Evolutionary conservation across 2,888 invertebrate genomes (phyloP).

Genomic region (Peribatodes rhomboidaria): DNA sequence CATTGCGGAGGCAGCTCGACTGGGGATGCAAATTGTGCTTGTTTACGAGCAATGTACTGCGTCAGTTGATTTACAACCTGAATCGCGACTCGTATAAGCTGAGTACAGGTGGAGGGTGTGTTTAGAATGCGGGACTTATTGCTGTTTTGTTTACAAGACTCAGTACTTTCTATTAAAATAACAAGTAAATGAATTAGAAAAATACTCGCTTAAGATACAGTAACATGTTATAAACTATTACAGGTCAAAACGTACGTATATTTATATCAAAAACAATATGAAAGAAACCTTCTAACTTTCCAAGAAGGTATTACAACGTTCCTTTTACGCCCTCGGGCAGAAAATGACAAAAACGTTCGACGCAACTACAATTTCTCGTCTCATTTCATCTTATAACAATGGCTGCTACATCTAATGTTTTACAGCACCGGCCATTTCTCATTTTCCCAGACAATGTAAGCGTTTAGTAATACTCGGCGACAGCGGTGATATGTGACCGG

Average conservation of each 20-base stretch:
- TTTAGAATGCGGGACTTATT: background rate
- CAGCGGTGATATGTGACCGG: constrained; percentile 10
- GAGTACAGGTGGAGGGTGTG: constrained; percentile 27
- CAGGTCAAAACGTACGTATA: too few species aligned
- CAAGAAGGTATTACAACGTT: background rate
- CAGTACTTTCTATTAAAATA: too few species aligned
- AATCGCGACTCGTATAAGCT: constrained; percentile 1
- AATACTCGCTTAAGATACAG: too few species aligned
- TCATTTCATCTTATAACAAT: constrained; percentile 3
- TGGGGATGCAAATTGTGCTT: constrained; percentile 42
- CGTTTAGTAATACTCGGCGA: constrained; percentile 14
- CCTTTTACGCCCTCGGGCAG: constrained; percentile 2
- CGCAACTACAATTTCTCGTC: constrained; percentile 14
- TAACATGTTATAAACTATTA: too few species aligned
- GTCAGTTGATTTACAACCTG: constrained; percentile 37
- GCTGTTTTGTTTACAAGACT: too few species aligned
- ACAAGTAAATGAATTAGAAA: too few species aligned
- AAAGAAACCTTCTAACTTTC: background rate
- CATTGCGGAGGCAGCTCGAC: constrained; percentile 27
- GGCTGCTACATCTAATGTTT: constrained; percentile 1
- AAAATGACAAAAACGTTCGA: constrained; percentile 11
- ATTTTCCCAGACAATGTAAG: constrained; percentile 16
- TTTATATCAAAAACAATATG: background rate
- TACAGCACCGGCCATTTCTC: constrained; percentile 15
- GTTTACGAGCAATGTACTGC: constrained; percentile 43